Evolutionary conservation across 2,888 invertebrate genomes (phyloP).

Genomic region (Dynastes grantii): DNA sequence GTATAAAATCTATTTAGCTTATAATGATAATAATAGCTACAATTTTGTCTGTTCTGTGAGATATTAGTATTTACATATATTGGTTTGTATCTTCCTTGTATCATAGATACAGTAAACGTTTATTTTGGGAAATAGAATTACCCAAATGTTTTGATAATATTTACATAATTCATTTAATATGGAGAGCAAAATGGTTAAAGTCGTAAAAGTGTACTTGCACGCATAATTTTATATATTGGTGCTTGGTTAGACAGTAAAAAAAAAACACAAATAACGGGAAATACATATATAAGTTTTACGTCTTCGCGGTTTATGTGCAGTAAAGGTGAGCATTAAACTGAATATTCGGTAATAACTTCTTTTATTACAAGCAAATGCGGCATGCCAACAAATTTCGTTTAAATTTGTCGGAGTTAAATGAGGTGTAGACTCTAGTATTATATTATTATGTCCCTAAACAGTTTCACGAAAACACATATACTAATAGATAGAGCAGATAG

Average conservation of each 20-base stretch:
- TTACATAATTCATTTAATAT: background rate
- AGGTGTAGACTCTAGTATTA: background rate
- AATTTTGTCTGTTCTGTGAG: too few species aligned
- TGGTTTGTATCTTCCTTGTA: too few species aligned
- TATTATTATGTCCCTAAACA: too few species aligned
- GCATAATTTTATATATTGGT: background rate
- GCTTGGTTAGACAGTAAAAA: background rate
- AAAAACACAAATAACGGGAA: background rate
- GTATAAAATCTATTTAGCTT: too few species aligned
- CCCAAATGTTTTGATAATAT: background rate
- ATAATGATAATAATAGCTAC: too few species aligned
- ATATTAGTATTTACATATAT: too few species aligned
- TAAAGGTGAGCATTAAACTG: background rate
- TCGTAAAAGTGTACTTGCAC: background rate
- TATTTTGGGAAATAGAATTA: too few species aligned
- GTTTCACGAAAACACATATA: too few species aligned
- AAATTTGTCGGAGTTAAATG: constrained; percentile 6
- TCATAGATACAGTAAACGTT: too few species aligned
- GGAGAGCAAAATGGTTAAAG: background rate
- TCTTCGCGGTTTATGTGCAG: background rate
- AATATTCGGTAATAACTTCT: constrained; percentile 10
- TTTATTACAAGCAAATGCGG: background rate
- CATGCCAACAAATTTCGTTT: background rate
- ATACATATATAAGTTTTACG: background rate
- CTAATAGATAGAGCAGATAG: too few species aligned